Percentiles rank a stretch among this genome's conserved stretches.
phyloP scores from a whole-genome alignment of 2,888 invertebrate species.

The Pachliopta kotzebuea region DNA sequence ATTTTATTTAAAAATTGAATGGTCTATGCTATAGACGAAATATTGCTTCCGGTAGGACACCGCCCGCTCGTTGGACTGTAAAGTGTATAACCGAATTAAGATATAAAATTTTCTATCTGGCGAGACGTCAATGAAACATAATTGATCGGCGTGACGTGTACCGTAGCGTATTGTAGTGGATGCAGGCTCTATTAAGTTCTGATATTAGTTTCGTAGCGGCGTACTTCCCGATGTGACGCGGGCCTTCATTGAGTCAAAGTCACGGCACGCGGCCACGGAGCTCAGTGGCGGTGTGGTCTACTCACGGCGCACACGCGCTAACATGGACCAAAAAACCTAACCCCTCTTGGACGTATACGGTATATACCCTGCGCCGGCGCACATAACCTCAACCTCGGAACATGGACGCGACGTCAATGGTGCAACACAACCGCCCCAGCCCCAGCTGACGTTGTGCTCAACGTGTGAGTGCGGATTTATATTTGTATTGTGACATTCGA shows the following conservation, averaged over 20 bases:
- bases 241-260: constrained; percentile 68
- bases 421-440: constrained; percentile 49
- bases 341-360: constrained; percentile 30
- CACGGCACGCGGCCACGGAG: constrained; percentile 57
- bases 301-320: constrained; percentile 72
- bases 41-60: no score
- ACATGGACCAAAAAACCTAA: constrained; percentile 51
- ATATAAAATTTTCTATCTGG: constrained; percentile 44
- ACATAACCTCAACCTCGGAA: constrained; percentile 48
- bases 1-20: no score
- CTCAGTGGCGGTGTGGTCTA: constrained; percentile 77
- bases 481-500: constrained; percentile 51
- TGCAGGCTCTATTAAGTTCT: constrained; percentile 55
- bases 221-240: constrained; percentile 78
- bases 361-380: constrained; percentile 44
- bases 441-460: constrained; percentile 49
- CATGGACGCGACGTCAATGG: constrained; percentile 55
- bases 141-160: constrained; percentile 61
- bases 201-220: constrained; percentile 60
- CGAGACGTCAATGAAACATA: constrained; percentile 53
- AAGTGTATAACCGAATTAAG: constrained; percentile 4
- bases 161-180: constrained; percentile 45
- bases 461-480: constrained; percentile 70
- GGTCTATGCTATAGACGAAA: no score
- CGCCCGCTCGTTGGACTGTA: no score